A percentile compares a stretch with the other conserved stretches of the same genome.
Evolutionary conservation across 2,888 invertebrate species (phyloP).

Genomic region (Scaptomyza caliginosa): DNA sequence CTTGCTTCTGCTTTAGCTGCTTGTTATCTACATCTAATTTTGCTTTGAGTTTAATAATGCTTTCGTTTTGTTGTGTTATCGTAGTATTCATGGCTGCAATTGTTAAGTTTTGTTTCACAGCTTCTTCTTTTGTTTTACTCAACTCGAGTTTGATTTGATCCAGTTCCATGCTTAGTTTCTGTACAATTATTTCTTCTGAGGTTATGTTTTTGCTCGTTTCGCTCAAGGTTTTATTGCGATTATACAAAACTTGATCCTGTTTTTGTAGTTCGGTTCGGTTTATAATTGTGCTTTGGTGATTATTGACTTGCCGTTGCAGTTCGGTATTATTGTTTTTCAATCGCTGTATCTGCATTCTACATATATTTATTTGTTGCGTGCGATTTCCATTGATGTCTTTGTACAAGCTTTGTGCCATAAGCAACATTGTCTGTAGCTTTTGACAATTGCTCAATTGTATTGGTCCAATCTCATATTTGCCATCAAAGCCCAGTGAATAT

Average conservation of each 20-base stretch:
- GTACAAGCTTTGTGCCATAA: rapidly evolving
- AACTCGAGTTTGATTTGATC: not conserved
- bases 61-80: not conserved
- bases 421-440: too few relatives aligned
- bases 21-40: rapidly evolving
- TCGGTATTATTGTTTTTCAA: rapidly evolving
- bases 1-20: rapidly evolving
- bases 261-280: not conserved
- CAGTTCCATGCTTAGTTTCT: not conserved
- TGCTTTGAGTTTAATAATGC: not conserved
- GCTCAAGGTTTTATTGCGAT: not conserved
- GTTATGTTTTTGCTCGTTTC: not conserved
- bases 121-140: not conserved
- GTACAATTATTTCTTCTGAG: not conserved
- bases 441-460: too few relatives aligned
- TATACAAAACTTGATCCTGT: not conserved
- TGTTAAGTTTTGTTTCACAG: not conserved
- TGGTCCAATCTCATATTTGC: too few relatives aligned
- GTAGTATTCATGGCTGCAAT: not conserved
- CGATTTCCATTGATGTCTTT: not conserved
- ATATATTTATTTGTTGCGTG: not conserved
- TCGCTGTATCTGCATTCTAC: not conserved
- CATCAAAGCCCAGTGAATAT: not conserved
- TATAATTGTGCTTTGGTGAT: too few relatives aligned
- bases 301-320: rapidly evolving